Base-by-base conservation (phyloP, 2,888 invertebrate species). In the Hipparchia sbordonii region DNA sequence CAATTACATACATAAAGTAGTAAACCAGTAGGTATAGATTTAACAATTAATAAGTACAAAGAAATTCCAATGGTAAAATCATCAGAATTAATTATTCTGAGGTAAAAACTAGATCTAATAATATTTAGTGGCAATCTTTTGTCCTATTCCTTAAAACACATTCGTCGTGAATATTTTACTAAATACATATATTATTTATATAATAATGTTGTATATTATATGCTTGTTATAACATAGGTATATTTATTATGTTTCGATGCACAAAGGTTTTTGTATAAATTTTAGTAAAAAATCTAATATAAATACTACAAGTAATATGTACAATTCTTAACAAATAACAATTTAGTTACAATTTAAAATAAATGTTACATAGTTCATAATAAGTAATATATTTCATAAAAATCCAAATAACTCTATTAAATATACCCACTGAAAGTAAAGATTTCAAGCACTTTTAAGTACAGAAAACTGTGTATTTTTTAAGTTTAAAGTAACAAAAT, bases 251-350 rank as follows among this genome's bases (percentile, higher is more conserved):
- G 51, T 69, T 72, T 72, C 73, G 75, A 77, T 77, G 74, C 74
- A 57, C 57, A 48, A 66, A 57, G 67, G 39, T 10, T 74, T 73
- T 77, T 71, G 69, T 75, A 80, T 79, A 82, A 81, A 82, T 82
- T 84, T 83, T 73, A 82, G 83, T 87, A 87, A 79, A 88, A 88
- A 87, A 85, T 82, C 84, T 87, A 85, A 81, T 81, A 82, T 81
- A 82, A 81, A 79, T 81, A 82, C 82, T 78, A 79, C 79, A 8
- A 48, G 6, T 48, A 73, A 63, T 76, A 76, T 77, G 68, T 77
- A 73, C 70, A 78, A n/a, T 69, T 54, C 66, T 72, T 70, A 72
- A 61, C 70, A 60, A 67, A 74, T 65, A 74, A 71, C 70, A 76
- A 70, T 61, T 39, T 52, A 52, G 60, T 60, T 60, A 59, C 66